These are phyloP conservation scores for Diplosoma virens DNA, from an alignment of 23 tunicate species.

Conservation along the genomic window DNA sequence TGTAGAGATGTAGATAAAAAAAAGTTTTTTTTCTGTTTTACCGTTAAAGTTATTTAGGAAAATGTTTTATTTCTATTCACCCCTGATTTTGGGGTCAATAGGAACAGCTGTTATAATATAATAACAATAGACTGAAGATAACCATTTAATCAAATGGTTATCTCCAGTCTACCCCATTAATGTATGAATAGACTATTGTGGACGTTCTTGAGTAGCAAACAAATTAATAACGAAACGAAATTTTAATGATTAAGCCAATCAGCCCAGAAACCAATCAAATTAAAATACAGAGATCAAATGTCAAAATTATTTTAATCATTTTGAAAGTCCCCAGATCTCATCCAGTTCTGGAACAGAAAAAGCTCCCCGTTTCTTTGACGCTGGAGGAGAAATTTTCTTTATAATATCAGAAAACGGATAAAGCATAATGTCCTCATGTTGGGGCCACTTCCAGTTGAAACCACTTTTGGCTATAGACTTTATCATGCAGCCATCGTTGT, in stretches of 20 bases:
- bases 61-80: neutral
- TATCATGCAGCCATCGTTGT: no score
- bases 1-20: neutral
- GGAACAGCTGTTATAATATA: no score
- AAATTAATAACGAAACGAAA: neutral
- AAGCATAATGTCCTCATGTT: neutral
- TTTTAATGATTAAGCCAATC: no score
- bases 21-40: neutral
- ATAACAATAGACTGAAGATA: no score
- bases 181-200: neutral
- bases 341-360: neutral
- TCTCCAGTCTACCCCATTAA: no score
- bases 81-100: neutral
- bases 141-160: no score
- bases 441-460: conserved; percentile 8
- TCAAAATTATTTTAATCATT: no score
- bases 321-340: neutral
- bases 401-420: neutral
- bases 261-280: neutral
- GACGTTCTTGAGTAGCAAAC: neutral
- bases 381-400: neutral
- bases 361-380: neutral
- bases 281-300: no score
- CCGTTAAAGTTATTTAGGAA: neutral
- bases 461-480: neutral